These are phyloP conservation scores for Patella pellucida DNA, from an alignment of 2,888 invertebrate species.

Conservation along the genomic window DNA sequence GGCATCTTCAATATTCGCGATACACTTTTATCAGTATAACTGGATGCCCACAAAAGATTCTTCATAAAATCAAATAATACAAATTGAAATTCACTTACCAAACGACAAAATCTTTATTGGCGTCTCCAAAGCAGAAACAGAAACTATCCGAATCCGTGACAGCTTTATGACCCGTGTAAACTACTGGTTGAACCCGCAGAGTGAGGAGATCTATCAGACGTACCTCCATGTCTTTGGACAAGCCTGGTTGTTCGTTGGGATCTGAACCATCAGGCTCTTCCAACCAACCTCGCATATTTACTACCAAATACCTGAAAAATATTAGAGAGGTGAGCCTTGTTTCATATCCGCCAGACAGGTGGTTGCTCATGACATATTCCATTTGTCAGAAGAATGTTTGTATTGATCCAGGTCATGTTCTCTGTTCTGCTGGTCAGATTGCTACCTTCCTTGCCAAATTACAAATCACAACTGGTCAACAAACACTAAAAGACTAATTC, in stretches of 20 bases:
- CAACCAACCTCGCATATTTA: background rate
- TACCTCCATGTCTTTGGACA: background rate
- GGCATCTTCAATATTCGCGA: too few relatives aligned
- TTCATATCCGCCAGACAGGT: too few relatives aligned
- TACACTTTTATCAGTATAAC: too few relatives aligned
- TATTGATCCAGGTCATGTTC: too few relatives aligned
- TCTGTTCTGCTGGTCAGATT: too few relatives aligned
- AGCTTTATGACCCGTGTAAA: background rate
- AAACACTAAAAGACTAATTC: too few relatives aligned
- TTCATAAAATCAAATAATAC: too few relatives aligned
- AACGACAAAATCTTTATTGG: constrained; percentile 5
- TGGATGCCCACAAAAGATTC: too few relatives aligned
- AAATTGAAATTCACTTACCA: background rate
- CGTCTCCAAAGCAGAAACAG: constrained; percentile 4
- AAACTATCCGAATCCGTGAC: background rate
- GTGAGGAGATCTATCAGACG: background rate
- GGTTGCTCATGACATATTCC: too few relatives aligned
- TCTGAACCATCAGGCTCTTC: constrained; percentile 1
- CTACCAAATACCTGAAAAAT: background rate
- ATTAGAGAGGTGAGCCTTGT: background rate
- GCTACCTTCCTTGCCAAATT: too few relatives aligned
- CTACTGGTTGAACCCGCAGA: background rate
- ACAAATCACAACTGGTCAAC: too few relatives aligned
- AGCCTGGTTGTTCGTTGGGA: background rate
- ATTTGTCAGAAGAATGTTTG: too few relatives aligned